Evolutionary conservation across 2,888 invertebrate genomes (phyloP).

Genomic region (Phragmatobia fuliginosa): DNA sequence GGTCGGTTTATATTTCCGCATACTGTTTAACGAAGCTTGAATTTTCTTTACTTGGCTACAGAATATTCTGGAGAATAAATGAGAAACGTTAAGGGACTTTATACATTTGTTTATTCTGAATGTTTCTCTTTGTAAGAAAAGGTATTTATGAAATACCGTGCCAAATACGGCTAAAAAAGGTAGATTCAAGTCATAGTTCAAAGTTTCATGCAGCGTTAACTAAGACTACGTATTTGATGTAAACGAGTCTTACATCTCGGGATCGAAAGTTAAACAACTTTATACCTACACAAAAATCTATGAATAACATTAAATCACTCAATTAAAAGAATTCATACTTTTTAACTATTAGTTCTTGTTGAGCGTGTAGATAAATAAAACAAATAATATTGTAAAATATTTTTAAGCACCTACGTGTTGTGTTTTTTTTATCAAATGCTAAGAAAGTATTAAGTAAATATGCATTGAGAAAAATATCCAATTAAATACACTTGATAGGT

Average conservation of each 20-base stretch:
- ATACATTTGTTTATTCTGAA: slow-evolving; percentile 1
- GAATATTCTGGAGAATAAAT: slow-evolving; percentile 8
- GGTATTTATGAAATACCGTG: not conserved
- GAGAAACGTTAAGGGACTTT: not conserved
- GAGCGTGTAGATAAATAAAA: slow-evolving; percentile 4
- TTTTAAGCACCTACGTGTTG: too few relatives aligned
- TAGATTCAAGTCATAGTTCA: not conserved
- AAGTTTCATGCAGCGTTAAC: not conserved
- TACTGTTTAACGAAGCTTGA: slow-evolving; percentile 49
- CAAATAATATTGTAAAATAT: too few relatives aligned
- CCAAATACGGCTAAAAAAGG: not conserved
- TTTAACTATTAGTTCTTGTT: not conserved
- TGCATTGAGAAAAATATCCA: too few relatives aligned
- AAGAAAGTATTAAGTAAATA: too few relatives aligned
- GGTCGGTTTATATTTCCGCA: slow-evolving; percentile 46
- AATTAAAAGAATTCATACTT: not conserved
- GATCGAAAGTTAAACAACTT: too few relatives aligned
- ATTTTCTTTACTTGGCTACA: slow-evolving; percentile 25
- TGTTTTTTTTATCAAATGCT: too few relatives aligned
- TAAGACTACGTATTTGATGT: not conserved
- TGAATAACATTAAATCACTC: not conserved
- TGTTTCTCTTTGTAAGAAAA: not conserved
- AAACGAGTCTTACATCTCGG: not conserved
- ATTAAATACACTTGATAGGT: too few relatives aligned
- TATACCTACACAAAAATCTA: too few relatives aligned